A percentile compares a stretch with the other conserved stretches of the same genome.
phyloP scores from a whole-genome alignment of 2,113 vertebrate genomes.

The Chunga burmeisteri region DNA sequence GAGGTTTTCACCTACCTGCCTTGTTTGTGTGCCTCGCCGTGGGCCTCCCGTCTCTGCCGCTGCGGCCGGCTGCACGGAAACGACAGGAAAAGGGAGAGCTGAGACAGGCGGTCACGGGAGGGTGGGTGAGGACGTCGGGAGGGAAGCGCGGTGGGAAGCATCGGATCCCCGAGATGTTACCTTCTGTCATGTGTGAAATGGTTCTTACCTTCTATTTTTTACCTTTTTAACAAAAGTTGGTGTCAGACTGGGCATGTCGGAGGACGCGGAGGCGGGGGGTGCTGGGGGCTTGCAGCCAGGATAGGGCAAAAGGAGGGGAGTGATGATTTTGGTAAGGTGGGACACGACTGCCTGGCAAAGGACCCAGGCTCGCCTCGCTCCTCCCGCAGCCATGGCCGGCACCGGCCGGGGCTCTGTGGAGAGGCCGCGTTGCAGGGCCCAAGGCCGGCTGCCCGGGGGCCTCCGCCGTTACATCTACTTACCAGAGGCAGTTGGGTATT shows the following conservation, averaged over 20 bases:
- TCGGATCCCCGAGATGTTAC: fast-evolving
- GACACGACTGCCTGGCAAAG: not conserved
- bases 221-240: fast-evolving
- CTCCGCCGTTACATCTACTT: not conserved
- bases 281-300: fast-evolving
- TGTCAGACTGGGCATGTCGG: not conserved
- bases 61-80: conserved; percentile 52
- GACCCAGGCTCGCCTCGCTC: not conserved
- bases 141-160: not conserved
- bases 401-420: not conserved
- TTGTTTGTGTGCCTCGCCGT: conserved; percentile 74
- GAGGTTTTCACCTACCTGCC: conserved; percentile 74
- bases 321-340: not conserved
- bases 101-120: not conserved
- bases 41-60: conserved; percentile 76
- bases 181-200: not conserved
- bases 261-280: fast-evolving
- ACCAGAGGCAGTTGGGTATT: not conserved
- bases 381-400: not conserved
- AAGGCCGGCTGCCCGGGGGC: fast-evolving
- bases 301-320: not conserved
- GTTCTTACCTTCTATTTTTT: not conserved
- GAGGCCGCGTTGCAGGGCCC: fast-evolving
- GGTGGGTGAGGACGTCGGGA: fast-evolving
- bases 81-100: not conserved